phyloP scores from a whole-genome alignment of 2,888 invertebrate genomes.

The Plusia festucae region DNA sequence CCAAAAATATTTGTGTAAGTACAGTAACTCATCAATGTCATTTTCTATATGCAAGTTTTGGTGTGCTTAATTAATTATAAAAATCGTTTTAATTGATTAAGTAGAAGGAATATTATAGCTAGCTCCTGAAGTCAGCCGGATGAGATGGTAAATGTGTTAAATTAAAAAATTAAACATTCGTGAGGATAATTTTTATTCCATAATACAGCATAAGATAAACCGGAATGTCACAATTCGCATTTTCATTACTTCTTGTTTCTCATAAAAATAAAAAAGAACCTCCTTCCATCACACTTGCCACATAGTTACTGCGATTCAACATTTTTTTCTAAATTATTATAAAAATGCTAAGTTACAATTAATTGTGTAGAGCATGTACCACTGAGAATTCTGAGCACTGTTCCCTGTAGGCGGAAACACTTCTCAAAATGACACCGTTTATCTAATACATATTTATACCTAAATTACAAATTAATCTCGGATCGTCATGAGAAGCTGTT shows the following conservation, averaged over 20 bases:
- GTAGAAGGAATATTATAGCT: constrained; percentile 8
- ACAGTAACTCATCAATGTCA: no score
- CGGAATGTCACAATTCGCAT: constrained; percentile 89
- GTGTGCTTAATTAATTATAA: no score
- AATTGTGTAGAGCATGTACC: constrained; percentile 87
- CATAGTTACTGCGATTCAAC: constrained; percentile 83
- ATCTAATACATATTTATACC: constrained; percentile 86
- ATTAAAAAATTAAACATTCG: constrained; percentile 79
- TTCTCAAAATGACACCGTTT: constrained; percentile 83
- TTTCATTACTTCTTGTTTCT: constrained; percentile 82
- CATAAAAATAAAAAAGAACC: constrained; percentile 84
- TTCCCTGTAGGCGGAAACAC: constrained; percentile 77
- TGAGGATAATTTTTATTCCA: constrained; percentile 89
- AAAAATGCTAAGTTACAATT: constrained; percentile 89
- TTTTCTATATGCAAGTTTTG: no score
- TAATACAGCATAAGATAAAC: constrained; percentile 90
- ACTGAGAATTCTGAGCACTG: constrained; percentile 83
- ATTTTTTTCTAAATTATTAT: constrained; percentile 88
- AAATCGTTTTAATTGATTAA: not conserved
- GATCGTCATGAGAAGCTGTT: constrained; percentile 81
- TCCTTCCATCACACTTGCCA: constrained; percentile 83
- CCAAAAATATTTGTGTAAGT: no score
- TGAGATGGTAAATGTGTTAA: constrained; percentile 37
- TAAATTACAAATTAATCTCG: constrained; percentile 87
- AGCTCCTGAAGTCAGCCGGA: constrained; percentile 2